Conservation (phyloP, 2,797 vertebrate species). For the Diplodus puntazzo region DNA sequence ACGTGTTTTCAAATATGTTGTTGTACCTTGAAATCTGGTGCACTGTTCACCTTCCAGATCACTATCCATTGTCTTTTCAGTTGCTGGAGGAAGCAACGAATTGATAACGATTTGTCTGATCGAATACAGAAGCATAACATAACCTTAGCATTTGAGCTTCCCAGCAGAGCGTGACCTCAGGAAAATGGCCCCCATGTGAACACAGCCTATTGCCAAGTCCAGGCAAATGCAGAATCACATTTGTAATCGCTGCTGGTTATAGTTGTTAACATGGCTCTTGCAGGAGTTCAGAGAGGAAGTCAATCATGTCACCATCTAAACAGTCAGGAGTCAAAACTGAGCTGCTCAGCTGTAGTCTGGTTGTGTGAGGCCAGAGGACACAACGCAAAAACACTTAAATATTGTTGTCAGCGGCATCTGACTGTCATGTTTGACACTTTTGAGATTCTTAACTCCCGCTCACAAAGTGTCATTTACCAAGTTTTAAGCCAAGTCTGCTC, state of each 20-base stretch:
- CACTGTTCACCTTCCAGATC: too few species aligned
- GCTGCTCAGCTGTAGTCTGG: too few species aligned
- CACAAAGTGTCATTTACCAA: constrained; percentile 11
- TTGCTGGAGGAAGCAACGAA: too few species aligned
- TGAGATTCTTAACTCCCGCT: neutral
- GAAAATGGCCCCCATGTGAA: too few species aligned
- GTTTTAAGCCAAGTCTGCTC: constrained; percentile 15
- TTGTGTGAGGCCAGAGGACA: neutral
- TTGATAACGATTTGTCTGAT: too few species aligned
- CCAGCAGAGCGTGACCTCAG: too few species aligned
- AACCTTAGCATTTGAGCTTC: too few species aligned
- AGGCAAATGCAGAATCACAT: constrained; percentile 9
- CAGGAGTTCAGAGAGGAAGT: neutral
- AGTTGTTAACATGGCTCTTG: neutral
- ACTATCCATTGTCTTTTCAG: too few species aligned
- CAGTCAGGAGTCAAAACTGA: neutral
- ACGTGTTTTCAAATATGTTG: too few species aligned
- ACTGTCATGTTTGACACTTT: neutral
- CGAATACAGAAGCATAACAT: too few species aligned
- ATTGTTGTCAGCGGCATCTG: neutral
- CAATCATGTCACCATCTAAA: neutral
- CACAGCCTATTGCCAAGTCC: neutral
- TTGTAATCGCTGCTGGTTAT: neutral
- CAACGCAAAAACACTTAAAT: neutral
- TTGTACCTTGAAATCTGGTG: too few species aligned